Evolutionary conservation across 2,888 invertebrate genomes (phyloP).

Genomic region (Terebella lapidaria): DNA sequence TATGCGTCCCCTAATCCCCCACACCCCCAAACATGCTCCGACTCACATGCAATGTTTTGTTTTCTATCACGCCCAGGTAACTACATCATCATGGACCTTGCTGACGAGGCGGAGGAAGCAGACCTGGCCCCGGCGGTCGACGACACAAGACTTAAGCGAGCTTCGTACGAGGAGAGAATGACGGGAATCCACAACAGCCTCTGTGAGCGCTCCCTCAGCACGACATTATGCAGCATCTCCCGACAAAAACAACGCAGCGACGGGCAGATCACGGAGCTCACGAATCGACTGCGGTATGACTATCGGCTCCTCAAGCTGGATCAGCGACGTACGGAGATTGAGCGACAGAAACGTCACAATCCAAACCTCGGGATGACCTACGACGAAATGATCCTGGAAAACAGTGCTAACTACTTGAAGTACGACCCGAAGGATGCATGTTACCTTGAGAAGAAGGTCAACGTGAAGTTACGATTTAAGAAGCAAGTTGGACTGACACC

Average conservation of each 20-base stretch:
- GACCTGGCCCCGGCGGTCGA: slow-evolving; percentile 2
- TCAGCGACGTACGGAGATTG: slow-evolving; percentile 31
- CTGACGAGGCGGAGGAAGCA: slow-evolving; percentile 22
- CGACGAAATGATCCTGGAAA: slow-evolving; percentile 29
- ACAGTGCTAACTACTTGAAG: slow-evolving; percentile 9
- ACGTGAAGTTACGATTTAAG: neutral
- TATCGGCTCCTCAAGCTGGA: slow-evolving; percentile 41
- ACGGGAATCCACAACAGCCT: slow-evolving; percentile 44
- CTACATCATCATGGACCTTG: slow-evolving; percentile 43
- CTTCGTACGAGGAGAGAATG: slow-evolving; percentile 35
- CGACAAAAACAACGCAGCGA: slow-evolving; percentile 29
- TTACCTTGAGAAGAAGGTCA: slow-evolving; percentile 20
- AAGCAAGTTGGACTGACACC: neutral
- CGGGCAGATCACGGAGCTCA: slow-evolving; percentile 31
- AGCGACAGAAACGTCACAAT: slow-evolving; percentile 32
- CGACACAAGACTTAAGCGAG: neutral
- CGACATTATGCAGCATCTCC: slow-evolving; percentile 29
- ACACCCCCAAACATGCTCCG: too few species aligned
- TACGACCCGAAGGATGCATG: slow-evolving; percentile 8
- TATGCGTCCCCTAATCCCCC: too few species aligned
- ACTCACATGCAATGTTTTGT: too few species aligned
- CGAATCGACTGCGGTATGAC: slow-evolving; percentile 36
- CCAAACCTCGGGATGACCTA: slow-evolving; percentile 38
- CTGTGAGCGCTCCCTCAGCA: slow-evolving; percentile 35
- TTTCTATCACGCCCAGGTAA: too few species aligned